These are phyloP conservation scores for Drosophila paulistorum DNA, from an alignment of 1,140 invertebrate species.

Conservation along the genomic window DNA sequence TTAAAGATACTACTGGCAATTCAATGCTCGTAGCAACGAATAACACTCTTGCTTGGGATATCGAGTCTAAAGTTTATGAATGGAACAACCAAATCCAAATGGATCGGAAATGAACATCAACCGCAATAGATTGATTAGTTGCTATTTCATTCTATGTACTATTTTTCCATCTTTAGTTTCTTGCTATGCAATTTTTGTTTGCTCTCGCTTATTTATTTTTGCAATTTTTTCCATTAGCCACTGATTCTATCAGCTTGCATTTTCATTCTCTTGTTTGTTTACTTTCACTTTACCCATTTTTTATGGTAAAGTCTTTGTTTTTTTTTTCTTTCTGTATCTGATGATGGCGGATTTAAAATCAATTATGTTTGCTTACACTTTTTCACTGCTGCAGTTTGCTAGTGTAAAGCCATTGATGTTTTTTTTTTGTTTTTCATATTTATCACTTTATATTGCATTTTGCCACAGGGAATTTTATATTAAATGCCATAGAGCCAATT, in stretches of 20 bases:
- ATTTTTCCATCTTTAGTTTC: not conserved
- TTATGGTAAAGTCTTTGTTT: conserved; percentile 32
- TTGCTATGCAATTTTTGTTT: not conserved
- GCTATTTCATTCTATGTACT: not conserved
- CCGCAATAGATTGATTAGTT: not conserved
- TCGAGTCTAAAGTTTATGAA: not conserved
- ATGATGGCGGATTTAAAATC: conserved; percentile 44
- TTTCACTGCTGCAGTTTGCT: conserved; percentile 24
- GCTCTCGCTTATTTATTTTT: conserved; percentile 24
- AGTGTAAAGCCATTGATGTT: conserved; percentile 31
- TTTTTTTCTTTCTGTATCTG: conserved; percentile 17
- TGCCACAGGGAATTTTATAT: conserved; percentile 19
- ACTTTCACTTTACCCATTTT: conserved; percentile 40
- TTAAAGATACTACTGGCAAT: too few relatives aligned
- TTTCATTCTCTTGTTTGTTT: conserved; percentile 27
- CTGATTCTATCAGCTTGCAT: conserved; percentile 27
- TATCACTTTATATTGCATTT: conserved; percentile 38
- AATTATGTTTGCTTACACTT: conserved; percentile 42
- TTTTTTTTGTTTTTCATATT: conserved; percentile 12
- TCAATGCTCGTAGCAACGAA: too few relatives aligned
- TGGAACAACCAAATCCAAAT: not conserved
- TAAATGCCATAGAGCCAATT: conserved; percentile 24
- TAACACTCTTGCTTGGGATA: too few relatives aligned
- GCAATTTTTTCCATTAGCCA: conserved; percentile 37
- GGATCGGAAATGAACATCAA: not conserved